Evolutionary conservation across 2,113 vertebrate genomes (phyloP).

Genomic region (Toxotes jaculatrix): DNA sequence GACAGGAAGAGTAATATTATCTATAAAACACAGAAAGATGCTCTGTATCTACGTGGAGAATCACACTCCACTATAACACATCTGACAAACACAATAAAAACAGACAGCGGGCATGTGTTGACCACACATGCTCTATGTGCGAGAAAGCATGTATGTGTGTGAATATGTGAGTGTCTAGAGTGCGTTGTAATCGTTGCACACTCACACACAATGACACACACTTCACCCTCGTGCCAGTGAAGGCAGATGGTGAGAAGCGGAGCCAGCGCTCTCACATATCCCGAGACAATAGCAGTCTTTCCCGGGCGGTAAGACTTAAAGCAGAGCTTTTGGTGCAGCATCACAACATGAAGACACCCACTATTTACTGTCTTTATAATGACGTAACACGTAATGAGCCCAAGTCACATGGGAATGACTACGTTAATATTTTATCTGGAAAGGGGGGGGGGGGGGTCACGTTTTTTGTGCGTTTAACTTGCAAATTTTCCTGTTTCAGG

Average conservation of each 20-base stretch:
- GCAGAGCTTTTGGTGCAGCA: slow-evolving; percentile 51
- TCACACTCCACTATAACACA: slow-evolving; percentile 32
- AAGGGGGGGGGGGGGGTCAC: background rate
- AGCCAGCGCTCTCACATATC: slow-evolving; percentile 79
- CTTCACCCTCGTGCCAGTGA: slow-evolving; percentile 73
- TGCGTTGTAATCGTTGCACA: slow-evolving; percentile 43
- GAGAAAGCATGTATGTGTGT: slow-evolving; percentile 25
- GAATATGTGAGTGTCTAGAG: background rate
- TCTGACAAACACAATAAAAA: slow-evolving; percentile 54
- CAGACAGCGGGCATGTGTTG: slow-evolving; percentile 55
- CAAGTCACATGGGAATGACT: slow-evolving; percentile 9
- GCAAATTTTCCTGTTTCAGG: background rate
- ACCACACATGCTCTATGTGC: slow-evolving; percentile 12
- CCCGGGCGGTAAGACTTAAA: slow-evolving; percentile 61
- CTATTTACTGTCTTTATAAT: slow-evolving; percentile 30
- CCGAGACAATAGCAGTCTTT: slow-evolving; percentile 77
- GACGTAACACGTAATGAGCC: slow-evolving; percentile 39
- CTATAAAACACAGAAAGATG: slow-evolving; percentile 12
- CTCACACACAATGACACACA: slow-evolving; percentile 55
- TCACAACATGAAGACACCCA: slow-evolving; percentile 57
- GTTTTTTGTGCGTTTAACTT: background rate
- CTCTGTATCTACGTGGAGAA: slow-evolving; percentile 13
- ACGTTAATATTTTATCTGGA: slow-evolving; percentile 7
- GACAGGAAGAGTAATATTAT: slow-evolving; percentile 4
- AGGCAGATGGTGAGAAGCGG: slow-evolving; percentile 84